Conservation (phyloP, 1,140 invertebrate species). For the Galendromus occidentalis region DNA sequence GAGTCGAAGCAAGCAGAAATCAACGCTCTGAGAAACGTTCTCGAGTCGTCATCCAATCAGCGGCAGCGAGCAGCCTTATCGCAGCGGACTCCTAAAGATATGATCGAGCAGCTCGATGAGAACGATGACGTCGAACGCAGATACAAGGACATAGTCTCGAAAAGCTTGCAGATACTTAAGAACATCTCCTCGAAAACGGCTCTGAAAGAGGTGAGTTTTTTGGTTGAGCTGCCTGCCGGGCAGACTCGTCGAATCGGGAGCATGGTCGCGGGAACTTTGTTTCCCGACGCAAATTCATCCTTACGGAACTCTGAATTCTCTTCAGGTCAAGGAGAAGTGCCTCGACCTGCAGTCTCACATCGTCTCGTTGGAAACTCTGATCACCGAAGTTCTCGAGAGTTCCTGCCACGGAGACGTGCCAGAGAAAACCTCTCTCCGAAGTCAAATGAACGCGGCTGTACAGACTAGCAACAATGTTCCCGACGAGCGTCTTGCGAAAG, state of each 20-base stretch:
- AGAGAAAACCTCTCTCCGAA: not conserved
- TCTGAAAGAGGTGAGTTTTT: constrained; percentile 9
- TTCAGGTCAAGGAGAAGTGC: constrained; percentile 6
- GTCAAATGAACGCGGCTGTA: not conserved
- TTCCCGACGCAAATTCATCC: no score
- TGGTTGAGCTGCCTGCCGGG: not conserved
- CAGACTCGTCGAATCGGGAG: not conserved
- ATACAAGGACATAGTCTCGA: constrained; percentile 1
- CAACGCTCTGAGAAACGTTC: not conserved
- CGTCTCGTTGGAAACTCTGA: not conserved
- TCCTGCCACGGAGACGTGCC: not conserved
- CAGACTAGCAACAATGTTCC: not conserved
- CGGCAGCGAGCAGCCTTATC: not conserved
- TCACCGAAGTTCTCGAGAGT: not conserved
- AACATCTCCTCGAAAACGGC: constrained; percentile 4
- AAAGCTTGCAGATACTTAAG: not conserved
- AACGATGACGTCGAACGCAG: not conserved
- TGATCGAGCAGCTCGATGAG: not conserved
- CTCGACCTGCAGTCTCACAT: constrained; percentile 6
- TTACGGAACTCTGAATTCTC: no score
- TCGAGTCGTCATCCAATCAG: not conserved
- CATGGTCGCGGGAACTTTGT: no score
- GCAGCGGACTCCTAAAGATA: no score
- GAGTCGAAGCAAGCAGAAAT: not conserved
- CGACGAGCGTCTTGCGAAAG: not conserved